Conservation (phyloP, 2,888 invertebrate species). For the Ophion obscuratus region DNA sequence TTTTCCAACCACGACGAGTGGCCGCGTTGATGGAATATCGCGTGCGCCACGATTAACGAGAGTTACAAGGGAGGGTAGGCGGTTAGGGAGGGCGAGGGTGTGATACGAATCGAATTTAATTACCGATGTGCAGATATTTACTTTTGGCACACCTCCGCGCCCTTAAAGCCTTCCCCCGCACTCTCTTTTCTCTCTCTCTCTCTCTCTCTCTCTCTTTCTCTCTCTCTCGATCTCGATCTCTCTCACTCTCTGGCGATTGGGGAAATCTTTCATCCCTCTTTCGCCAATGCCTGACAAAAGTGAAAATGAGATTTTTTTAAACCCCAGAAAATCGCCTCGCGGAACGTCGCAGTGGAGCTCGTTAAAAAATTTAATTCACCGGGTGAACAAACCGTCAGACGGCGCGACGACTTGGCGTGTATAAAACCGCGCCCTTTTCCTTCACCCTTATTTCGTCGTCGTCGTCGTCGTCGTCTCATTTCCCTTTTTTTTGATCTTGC, state of each 20-base stretch:
- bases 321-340: conserved; percentile 1
- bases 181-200: not conserved
- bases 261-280: conserved; percentile 39
- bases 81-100: no score
- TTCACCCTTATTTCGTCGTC: conserved; percentile 21
- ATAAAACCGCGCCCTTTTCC: conserved; percentile 55
- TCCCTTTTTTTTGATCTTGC: conserved; percentile 17
- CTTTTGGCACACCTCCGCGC: conserved; percentile 67
- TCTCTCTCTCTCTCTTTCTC: not conserved
- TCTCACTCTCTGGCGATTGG: conserved; percentile 25
- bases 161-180: conserved; percentile 16
- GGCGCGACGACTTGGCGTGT: conserved; percentile 61
- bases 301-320: not conserved
- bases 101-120: conserved; percentile 77
- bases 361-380: conserved; percentile 71
- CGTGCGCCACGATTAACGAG: conserved; percentile 5
- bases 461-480: conserved; percentile 32
- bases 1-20: conserved; percentile 23
- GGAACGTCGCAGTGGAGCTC: conserved; percentile 59
- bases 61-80: not conserved
- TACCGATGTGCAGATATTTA: conserved; percentile 78
- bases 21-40: conserved; percentile 16
- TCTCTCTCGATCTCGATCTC: not conserved
- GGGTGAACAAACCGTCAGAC: conserved; percentile 62
- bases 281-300: not conserved